These are phyloP conservation scores for Babylonia areolata DNA, from an alignment of 1,140 invertebrate genomes.

Conservation along the genomic window DNA sequence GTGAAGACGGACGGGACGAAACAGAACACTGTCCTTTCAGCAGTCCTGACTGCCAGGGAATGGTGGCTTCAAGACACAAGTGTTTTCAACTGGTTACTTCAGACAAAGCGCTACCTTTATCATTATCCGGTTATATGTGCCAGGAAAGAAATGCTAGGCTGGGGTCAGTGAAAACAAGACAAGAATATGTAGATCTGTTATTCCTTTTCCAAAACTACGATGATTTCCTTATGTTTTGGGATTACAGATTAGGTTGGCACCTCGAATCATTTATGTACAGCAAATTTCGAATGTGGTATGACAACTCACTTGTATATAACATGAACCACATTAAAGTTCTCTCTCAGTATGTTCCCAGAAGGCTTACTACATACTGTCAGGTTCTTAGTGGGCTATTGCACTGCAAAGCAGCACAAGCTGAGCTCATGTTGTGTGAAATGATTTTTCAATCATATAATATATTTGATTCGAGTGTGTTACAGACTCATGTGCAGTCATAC, in stretches of 20 bases:
- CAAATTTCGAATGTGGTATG: too few species aligned
- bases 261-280: too few species aligned
- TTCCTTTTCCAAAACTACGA: neutral
- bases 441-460: too few species aligned
- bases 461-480: too few species aligned
- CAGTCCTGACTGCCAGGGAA: neutral
- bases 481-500: too few species aligned
- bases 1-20: neutral
- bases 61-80: neutral
- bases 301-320: too few species aligned
- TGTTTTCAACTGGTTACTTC: neutral
- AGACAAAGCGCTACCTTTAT: neutral
- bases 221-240: neutral
- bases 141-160: neutral
- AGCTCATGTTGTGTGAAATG: too few species aligned
- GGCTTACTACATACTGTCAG: too few species aligned
- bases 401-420: too few species aligned
- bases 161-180: neutral
- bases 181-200: neutral
- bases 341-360: too few species aligned
- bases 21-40: slow-evolving; percentile 1
- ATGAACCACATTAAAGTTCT: too few species aligned
- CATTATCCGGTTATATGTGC: neutral
- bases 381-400: too few species aligned
- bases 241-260: neutral